Evolutionary conservation across 2,797 vertebrate genomes (phyloP), one percentile per base, ranked within the genome.

Genomic region (Sphenopsis melanotis): DNA sequence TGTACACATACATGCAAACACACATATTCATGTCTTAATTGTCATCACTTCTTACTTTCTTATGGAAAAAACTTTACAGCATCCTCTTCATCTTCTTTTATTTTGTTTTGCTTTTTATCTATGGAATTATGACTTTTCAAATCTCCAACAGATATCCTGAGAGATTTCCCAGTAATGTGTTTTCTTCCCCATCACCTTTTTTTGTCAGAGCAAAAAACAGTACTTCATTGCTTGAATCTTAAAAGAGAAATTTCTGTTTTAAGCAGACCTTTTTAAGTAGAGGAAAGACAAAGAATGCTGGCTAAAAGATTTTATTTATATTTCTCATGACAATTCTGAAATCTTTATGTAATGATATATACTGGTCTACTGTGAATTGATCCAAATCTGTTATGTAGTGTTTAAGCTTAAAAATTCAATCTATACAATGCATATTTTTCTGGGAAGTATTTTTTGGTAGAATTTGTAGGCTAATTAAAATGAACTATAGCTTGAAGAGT

Each of bases 1-100:
- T 12, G 15, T 26, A 29, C 0, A 1, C 19, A 26, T 5, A 37
- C 5, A 30, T n/a, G n/a, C 1, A 1, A 24, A 56, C 2, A 52
- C 20, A 75, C 6, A n/a, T 3, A 5, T 30, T n/a, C 20, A 42
- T 1, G 0, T 41, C 29, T 44, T n/a, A n/a, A 32, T 18, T 36
- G 27, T 23, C 10, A 2, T 49, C 10, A 24, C 6, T 60, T 87
- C n/a, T 29, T 55, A 12, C 9, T 12, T 32, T 5, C 3, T 47
- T 65, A 60, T 20, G 6, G 18, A 30, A 87, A 65, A 26, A 36
- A 7, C 4, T 83, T 71, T 49, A 27, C 5, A 57, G 8, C 0
- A 30, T 79, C 6, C 4, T 42, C 36, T 27, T 74, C 16, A 36
- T n/a, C 6, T 15, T 72, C 5, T 56, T 65, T 82, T 41, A 4